A percentile compares a stretch with the other conserved stretches of the same genome.
Conservation (phyloP, 2,888 invertebrate species). For the Stomorhina lunata region DNA sequence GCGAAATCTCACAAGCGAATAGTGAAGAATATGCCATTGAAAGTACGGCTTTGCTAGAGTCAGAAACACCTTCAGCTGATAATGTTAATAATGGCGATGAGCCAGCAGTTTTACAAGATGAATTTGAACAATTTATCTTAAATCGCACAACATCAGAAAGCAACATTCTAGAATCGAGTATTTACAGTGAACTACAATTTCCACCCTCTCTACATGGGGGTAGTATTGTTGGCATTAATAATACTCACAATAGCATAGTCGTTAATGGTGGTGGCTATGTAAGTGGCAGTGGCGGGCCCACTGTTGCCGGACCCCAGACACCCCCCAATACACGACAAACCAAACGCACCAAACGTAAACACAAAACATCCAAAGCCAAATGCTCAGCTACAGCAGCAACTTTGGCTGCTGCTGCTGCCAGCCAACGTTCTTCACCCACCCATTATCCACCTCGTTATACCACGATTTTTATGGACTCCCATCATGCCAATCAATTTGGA, state of each 20-base stretch:
- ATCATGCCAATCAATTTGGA: slow-evolving; percentile 54
- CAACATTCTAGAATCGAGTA: slow-evolving; percentile 76
- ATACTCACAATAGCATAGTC: not conserved
- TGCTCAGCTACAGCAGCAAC: slow-evolving; percentile 64
- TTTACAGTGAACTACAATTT: slow-evolving; percentile 75
- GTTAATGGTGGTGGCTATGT: slow-evolving; percentile 30
- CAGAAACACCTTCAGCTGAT: slow-evolving; percentile 1
- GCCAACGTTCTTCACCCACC: slow-evolving; percentile 68
- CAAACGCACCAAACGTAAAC: slow-evolving; percentile 75
- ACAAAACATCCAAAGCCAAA: slow-evolving; percentile 71
- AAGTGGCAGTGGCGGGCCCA: slow-evolving; percentile 62
- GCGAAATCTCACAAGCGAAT: slow-evolving; percentile 59
- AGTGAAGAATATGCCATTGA: slow-evolving; percentile 70
- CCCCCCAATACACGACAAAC: slow-evolving; percentile 69
- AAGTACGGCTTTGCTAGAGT: slow-evolving; percentile 71
- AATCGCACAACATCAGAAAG: slow-evolving; percentile 77
- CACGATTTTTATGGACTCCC: slow-evolving; percentile 75
- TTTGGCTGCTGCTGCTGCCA: slow-evolving; percentile 60
- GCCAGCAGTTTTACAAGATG: slow-evolving; percentile 64
- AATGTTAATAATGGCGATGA: slow-evolving; percentile 28
- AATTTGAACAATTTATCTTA: slow-evolving; percentile 74
- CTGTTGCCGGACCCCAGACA: slow-evolving; percentile 64
- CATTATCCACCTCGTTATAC: slow-evolving; percentile 77
- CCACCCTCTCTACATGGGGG: slow-evolving; percentile 64
- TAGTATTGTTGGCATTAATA: slow-evolving; percentile 42